Conservation (phyloP, 1,140 invertebrate genomes). For the Orius insidiosus region DNA sequence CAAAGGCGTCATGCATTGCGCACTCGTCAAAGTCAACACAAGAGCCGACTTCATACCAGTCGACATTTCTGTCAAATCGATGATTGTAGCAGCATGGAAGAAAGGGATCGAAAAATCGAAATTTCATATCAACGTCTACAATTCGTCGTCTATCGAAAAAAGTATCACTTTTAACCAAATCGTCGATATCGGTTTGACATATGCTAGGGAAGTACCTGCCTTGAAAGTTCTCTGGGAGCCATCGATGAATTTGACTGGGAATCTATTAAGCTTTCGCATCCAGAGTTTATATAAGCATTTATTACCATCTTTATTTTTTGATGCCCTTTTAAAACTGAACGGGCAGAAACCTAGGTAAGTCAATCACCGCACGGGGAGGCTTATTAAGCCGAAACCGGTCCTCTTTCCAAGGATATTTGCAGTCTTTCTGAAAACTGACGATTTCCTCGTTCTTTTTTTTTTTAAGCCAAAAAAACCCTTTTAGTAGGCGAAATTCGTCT, state of each 20-base stretch:
- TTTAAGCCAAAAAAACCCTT: no score
- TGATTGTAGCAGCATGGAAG: constrained; percentile 76
- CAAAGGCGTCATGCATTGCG: constrained; percentile 59
- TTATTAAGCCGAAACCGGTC: no score
- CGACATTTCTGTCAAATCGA: constrained; percentile 82
- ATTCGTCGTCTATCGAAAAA: constrained; percentile 29
- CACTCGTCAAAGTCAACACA: constrained; percentile 1
- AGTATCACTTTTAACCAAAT: constrained; percentile 72
- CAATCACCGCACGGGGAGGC: no score
- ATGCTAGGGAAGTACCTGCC: constrained; percentile 48
- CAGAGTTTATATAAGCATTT: constrained; percentile 28
- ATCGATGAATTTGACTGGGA: constrained; percentile 33
- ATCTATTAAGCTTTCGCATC: constrained; percentile 24
- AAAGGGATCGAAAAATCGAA: constrained; percentile 36
- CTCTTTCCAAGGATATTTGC: no score
- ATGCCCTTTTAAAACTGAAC: constrained; percentile 30
- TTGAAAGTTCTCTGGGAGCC: constrained; percentile 48
- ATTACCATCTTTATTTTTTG: constrained; percentile 43
- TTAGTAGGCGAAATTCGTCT: no score
- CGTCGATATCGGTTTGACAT: constrained; percentile 47
- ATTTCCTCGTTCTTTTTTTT: no score
- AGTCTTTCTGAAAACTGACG: no score
- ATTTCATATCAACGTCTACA: constrained; percentile 45
- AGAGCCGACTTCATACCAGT: constrained; percentile 45
- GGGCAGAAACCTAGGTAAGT: constrained; percentile 43